Percentiles rank a stretch among this genome's conserved stretches.
These are phyloP conservation scores for Scolopax bukidnonensis DNA, from an alignment of 2,797 vertebrate species.

Conservation along the genomic window DNA sequence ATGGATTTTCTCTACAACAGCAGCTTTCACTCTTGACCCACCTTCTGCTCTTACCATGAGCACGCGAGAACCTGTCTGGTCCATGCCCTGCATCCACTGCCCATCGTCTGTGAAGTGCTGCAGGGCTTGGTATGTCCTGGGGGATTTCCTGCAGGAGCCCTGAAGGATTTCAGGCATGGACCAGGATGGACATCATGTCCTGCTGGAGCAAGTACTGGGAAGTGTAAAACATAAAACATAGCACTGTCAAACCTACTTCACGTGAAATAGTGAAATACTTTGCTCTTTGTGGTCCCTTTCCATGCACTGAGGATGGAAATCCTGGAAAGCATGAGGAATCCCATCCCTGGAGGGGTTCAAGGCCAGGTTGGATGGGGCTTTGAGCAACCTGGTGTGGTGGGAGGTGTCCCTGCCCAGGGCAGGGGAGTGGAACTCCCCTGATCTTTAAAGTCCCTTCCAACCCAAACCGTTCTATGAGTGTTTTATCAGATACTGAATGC, in stretches of 20 bases:
- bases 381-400: too few relatives aligned
- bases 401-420: too few relatives aligned
- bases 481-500: fast-evolving
- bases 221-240: not conserved
- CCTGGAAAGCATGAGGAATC: not conserved
- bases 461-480: not conserved
- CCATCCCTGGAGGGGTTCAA: not conserved
- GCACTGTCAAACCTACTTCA: not conserved
- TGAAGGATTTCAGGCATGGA: not conserved
- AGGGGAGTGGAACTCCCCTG: too few relatives aligned
- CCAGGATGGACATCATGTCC: not conserved
- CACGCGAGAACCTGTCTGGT: fast-evolving
- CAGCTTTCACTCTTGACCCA: not conserved
- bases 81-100: fast-evolving
- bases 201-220: not conserved
- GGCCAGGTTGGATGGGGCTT: too few relatives aligned
- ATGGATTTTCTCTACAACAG: not conserved
- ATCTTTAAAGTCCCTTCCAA: not conserved
- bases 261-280: fast-evolving
- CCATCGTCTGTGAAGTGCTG: fast-evolving
- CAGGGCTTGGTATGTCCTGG: not conserved
- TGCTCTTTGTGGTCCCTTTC: not conserved
- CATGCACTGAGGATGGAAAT: not conserved
- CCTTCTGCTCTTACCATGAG: not conserved
- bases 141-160: not conserved